A percentile compares a stretch with the other conserved stretches of the same genome.
Evolutionary conservation across 2,113 vertebrate genomes (phyloP).

Genomic region (Forbesichthys agassizii): DNA sequence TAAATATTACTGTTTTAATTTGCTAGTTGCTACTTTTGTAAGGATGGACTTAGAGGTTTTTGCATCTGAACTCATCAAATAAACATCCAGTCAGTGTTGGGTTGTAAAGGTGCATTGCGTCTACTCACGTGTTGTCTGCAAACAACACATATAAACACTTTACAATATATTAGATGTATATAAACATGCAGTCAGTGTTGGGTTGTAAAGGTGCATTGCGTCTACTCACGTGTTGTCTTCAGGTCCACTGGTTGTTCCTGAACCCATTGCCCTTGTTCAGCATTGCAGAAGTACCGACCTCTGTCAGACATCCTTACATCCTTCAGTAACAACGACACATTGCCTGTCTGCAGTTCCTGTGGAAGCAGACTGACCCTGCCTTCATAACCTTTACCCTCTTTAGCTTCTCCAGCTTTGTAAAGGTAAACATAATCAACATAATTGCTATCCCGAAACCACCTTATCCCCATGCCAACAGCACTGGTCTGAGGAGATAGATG

Average conservation of each 20-base stretch:
- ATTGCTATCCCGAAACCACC: background rate
- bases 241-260: background rate
- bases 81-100: background rate
- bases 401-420: background rate
- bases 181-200: background rate
- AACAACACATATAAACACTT: too few relatives aligned
- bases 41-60: too few relatives aligned
- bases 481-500: background rate
- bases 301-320: background rate
- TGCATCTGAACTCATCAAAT: background rate
- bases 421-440: background rate
- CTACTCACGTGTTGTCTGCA: background rate
- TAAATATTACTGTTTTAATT: too few relatives aligned
- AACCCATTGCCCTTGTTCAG: background rate
- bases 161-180: too few relatives aligned
- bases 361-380: background rate
- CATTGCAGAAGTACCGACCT: background rate
- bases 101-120: background rate
- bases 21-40: too few relatives aligned
- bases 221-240: background rate
- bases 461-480: background rate
- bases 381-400: background rate
- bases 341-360: background rate
- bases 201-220: background rate
- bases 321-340: background rate